These are phyloP conservation scores for Escarpia spicata DNA, from an alignment of 2,888 invertebrate genomes.

Conservation along the genomic window DNA sequence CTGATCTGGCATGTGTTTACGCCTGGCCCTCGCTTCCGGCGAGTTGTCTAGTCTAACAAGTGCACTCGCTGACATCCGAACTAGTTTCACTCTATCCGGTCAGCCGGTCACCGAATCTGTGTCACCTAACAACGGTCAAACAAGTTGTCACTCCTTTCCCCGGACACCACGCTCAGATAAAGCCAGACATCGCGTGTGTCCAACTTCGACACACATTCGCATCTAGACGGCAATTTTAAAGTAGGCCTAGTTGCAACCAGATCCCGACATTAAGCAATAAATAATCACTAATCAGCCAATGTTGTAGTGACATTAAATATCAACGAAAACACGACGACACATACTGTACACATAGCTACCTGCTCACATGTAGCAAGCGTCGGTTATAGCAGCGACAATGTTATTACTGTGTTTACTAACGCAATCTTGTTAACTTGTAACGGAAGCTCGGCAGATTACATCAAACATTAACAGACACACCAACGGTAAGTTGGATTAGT, in stretches of 20 bases:
- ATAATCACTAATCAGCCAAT: not conserved
- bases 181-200: not conserved
- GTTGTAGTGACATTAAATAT: slow-evolving; percentile 6
- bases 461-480: too few relatives aligned
- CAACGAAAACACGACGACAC: not conserved
- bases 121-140: not conserved
- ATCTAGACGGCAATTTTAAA: not conserved
- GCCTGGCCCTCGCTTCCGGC: not conserved
- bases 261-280: not conserved
- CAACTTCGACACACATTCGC: not conserved
- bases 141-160: not conserved
- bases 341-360: not conserved
- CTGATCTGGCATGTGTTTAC: not conserved
- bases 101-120: not conserved
- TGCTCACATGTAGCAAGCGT: not conserved
- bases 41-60: not conserved
- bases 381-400: not conserved
- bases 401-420: not conserved
- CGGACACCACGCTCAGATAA: not conserved
- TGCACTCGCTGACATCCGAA: not conserved
- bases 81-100: not conserved
- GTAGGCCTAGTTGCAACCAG: not conserved
- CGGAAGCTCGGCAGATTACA: not conserved
- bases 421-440: not conserved
- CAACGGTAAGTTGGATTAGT: not conserved